phyloP scores from a whole-genome alignment of 1,140 invertebrate species.

The Neodiprion fabricii region DNA sequence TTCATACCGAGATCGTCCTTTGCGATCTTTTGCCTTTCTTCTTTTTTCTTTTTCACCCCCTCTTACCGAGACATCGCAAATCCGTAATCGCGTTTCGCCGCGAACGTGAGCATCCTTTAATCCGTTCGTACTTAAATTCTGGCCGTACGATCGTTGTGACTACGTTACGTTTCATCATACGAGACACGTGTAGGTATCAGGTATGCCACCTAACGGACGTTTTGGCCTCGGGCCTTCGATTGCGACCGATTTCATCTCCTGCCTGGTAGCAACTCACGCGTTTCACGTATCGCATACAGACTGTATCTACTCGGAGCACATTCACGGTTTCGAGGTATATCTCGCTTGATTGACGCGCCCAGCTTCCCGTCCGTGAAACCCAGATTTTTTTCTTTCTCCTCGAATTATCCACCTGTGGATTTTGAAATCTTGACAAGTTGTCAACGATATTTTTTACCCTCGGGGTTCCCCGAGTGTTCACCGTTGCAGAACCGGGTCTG shows the following conservation, averaged over 20 bases:
- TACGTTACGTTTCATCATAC: conserved; percentile 21
- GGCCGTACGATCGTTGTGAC: conserved; percentile 7
- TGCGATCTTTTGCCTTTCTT: background rate
- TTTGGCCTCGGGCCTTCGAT: conserved; percentile 10
- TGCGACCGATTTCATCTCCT: conserved; percentile 16
- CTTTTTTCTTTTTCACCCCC: no score
- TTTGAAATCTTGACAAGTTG: no score
- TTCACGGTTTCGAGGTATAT: no score
- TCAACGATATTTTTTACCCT: no score
- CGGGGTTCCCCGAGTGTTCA: no score
- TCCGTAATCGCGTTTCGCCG: background rate
- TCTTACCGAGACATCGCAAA: background rate
- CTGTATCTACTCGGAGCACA: background rate
- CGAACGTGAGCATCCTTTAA: background rate
- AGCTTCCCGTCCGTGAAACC: background rate
- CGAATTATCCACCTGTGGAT: no score
- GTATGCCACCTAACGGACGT: conserved; percentile 18
- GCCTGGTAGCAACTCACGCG: conserved; percentile 19
- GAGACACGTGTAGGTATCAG: conserved; percentile 17
- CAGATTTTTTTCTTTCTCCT: background rate
- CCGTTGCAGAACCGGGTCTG: no score
- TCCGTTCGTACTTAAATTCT: conserved; percentile 12
- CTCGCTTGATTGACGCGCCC: background rate
- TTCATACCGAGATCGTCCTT: no score
- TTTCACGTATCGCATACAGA: conserved; percentile 17